Base-by-base conservation (phyloP, 2,888 invertebrate genomes). In the Cantharis flavilabris region DNA sequence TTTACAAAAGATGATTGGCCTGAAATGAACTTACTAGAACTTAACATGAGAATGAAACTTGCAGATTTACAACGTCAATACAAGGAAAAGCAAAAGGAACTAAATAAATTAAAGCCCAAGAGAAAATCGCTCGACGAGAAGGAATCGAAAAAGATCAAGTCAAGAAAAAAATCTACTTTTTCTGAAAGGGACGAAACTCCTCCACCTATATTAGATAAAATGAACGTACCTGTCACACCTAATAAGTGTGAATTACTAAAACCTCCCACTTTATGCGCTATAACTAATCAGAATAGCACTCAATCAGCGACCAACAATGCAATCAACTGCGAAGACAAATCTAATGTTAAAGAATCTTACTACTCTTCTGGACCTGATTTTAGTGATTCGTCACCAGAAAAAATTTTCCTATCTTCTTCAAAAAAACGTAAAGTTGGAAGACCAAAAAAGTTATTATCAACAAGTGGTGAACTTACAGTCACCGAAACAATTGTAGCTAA, bases 401-500 rank as follows among this genome's bases (percentile, higher is more conserved):
- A 83, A 79, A 82, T 81, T 72, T 49, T 49, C 49, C n/a, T 49
- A 49, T 83, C 83, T 65, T 85, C 81, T 1, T 91, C 92, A 0
- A 94, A 95, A 83, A 96, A 96, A 86, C 91, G 96, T 10, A 96
- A 96, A 89, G 95, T 95, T 0, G 95, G 95, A 0, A 90, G 95
- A 81, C 96, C 96, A 0, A 92, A 94, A 80, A 95, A 95, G 85
- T 90, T 94, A 11, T 70, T 84, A 75, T 91, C 92, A 73, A 88
- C 90, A n/a, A 85, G 89, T 13, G 89, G 89, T 0, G 89, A 89
- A 62, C 91, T 91, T 76, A 91, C 92, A 80, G 91, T 92, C 0
- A 94, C 94, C 0, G 95, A 96, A 88, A 95, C 95, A 0, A 95
- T 95, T 72, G 95, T 95, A 0, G 94, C 95, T 3, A 96, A 96